Evolutionary conservation across 1,140 invertebrate species (phyloP).

Genomic region (Monomorium pharaonis): DNA sequence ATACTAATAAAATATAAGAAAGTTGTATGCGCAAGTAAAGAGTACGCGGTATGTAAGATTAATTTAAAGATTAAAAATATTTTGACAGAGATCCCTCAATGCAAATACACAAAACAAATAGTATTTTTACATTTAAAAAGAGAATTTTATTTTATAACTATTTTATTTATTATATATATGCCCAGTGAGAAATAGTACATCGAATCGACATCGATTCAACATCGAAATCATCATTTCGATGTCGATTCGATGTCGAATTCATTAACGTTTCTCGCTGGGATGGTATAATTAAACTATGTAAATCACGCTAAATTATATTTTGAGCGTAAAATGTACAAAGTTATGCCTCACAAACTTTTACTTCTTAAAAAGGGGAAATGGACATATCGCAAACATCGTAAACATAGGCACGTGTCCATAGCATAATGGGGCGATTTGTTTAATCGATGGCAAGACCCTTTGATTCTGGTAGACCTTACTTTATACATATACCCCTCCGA

Average conservation of each 20-base stretch:
- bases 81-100: no score
- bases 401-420: conserved; percentile 40
- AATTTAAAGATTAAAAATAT: neutral
- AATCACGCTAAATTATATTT: neutral
- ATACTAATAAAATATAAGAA: neutral
- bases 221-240: no score
- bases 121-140: neutral
- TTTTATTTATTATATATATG: no score
- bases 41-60: neutral
- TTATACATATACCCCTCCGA: no score
- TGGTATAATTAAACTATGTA: neutral
- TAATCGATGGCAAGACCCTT: conserved; percentile 76
- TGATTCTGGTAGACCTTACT: conserved; percentile 68
- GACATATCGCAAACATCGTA: conserved; percentile 41
- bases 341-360: conserved; percentile 15
- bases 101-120: neutral
- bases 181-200: no score
- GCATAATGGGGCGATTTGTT: conserved; percentile 73
- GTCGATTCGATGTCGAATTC: no score
- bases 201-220: no score
- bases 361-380: conserved; percentile 18
- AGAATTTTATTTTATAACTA: neutral
- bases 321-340: neutral
- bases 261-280: no score
- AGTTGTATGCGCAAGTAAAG: neutral